A percentile compares a stretch with the other conserved stretches of the same genome.
phyloP scores from a whole-genome alignment of 2,888 invertebrate species.

The Zygaena filipendulae region DNA sequence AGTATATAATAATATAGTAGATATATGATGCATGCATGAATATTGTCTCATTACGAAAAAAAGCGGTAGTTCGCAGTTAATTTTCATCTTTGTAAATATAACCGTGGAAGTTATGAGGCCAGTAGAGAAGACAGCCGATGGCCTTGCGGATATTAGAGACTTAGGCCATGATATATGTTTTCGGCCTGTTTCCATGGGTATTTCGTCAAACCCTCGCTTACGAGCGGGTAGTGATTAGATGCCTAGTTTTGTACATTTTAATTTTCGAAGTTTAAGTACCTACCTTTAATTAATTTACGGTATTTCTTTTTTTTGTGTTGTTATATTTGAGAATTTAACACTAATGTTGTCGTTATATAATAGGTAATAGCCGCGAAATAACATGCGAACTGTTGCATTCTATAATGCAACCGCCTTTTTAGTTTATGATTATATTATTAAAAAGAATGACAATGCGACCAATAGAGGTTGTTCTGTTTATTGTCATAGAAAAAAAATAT shows the following conservation, averaged over 20 bases:
- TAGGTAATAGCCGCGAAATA: no score
- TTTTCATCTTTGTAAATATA: background rate
- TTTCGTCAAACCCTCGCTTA: constrained; percentile 33
- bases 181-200: constrained; percentile 59
- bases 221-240: constrained; percentile 53
- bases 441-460: no score
- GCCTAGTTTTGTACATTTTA: no score
- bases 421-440: no score
- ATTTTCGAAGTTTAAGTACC: no score
- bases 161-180: constrained; percentile 67
- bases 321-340: constrained; percentile 63
- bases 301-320: constrained; percentile 55
- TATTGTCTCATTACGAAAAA: background rate
- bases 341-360: constrained; percentile 37
- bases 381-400: no score
- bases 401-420: no score
- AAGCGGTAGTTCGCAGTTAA: no score
- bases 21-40: background rate
- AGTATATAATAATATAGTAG: background rate
- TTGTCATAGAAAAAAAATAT: no score
- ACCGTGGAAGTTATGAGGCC: background rate
- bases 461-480: no score
- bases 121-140: constrained; percentile 11
- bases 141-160: no score
- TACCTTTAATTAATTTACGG: constrained; percentile 55